Percentiles rank a stretch among this genome's conserved stretches.
Evolutionary conservation across 2,113 vertebrate genomes (phyloP).

Genomic region (Proteles cristata): DNA sequence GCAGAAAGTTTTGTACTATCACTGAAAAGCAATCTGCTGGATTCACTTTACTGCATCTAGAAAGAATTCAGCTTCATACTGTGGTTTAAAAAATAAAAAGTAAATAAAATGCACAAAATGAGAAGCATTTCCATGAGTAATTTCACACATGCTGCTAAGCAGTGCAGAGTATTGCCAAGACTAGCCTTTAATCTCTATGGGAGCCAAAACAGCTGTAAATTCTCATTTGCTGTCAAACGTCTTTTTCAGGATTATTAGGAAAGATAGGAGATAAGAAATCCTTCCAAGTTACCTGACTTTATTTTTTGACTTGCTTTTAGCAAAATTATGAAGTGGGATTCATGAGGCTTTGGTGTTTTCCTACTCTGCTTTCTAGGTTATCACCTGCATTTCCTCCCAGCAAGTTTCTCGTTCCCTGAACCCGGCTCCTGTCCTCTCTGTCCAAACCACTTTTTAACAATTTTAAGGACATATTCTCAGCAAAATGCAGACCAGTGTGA

Average conservation of each 20-base stretch:
- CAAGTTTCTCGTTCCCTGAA: not conserved
- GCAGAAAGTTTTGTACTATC: slow-evolving; percentile 40
- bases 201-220: slow-evolving; percentile 47
- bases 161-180: slow-evolving; percentile 32
- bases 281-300: slow-evolving; percentile 53
- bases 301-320: slow-evolving; percentile 39
- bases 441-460: not conserved
- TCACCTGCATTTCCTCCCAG: not conserved
- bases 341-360: not conserved
- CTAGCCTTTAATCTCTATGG: slow-evolving; percentile 63
- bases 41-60: slow-evolving; percentile 32
- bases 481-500: not conserved
- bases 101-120: slow-evolving; percentile 57
- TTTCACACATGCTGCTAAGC: slow-evolving; percentile 70
- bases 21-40: slow-evolving; percentile 44
- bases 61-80: slow-evolving; percentile 55
- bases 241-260: slow-evolving; percentile 60
- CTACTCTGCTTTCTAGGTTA: not conserved
- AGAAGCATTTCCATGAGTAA: slow-evolving; percentile 62
- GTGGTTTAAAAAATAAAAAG: slow-evolving; percentile 57
- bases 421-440: not conserved
- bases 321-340: not conserved
- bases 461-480: not conserved
- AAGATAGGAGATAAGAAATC: slow-evolving; percentile 40
- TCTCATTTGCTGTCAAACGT: slow-evolving; percentile 66